Evolutionary conservation across 2,797 vertebrate species (phyloP).

Genomic region (Rhinophrynus dorsalis): DNA sequence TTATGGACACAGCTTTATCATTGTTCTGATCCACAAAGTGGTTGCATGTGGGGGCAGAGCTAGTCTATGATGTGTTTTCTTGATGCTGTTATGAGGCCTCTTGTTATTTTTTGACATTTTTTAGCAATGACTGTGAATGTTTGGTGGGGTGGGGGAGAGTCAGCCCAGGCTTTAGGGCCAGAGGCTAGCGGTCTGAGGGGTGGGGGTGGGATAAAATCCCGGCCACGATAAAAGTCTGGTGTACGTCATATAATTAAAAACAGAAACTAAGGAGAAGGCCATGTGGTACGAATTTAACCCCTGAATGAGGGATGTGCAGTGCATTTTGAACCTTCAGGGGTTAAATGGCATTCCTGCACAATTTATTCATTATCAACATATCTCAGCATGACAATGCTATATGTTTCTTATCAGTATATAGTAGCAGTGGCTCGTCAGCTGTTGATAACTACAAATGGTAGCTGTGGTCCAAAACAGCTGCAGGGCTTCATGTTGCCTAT

Average conservation of each 20-base stretch:
- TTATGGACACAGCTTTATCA: background rate
- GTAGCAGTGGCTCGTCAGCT: too few species aligned
- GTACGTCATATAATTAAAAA: slow-evolving; percentile 35
- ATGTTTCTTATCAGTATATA: too few species aligned
- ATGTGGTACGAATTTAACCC: slow-evolving; percentile 21
- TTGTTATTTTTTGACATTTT: slow-evolving; percentile 46
- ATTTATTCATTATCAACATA: slow-evolving; percentile 8
- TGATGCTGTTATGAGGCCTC: slow-evolving; percentile 37
- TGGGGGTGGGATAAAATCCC: slow-evolving; percentile 5
- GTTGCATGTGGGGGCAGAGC: slow-evolving; percentile 10
- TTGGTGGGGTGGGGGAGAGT: slow-evolving; percentile 23
- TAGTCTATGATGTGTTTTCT: slow-evolving; percentile 32
- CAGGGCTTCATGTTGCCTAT: too few species aligned
- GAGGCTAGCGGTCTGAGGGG: slow-evolving; percentile 19
- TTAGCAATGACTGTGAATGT: slow-evolving; percentile 44
- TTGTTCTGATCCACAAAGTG: slow-evolving; percentile 18
- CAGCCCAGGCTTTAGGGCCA: slow-evolving; percentile 17
- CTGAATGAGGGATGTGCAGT: too few species aligned
- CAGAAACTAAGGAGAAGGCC: slow-evolving; percentile 18
- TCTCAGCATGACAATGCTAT: too few species aligned
- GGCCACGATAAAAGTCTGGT: slow-evolving; percentile 2
- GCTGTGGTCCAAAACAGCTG: too few species aligned
- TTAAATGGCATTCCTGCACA: background rate
- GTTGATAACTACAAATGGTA: too few species aligned
- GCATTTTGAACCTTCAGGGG: too few species aligned